Base-by-base conservation (phyloP, 1,140 invertebrate species). In the Drepana arcuata region DNA sequence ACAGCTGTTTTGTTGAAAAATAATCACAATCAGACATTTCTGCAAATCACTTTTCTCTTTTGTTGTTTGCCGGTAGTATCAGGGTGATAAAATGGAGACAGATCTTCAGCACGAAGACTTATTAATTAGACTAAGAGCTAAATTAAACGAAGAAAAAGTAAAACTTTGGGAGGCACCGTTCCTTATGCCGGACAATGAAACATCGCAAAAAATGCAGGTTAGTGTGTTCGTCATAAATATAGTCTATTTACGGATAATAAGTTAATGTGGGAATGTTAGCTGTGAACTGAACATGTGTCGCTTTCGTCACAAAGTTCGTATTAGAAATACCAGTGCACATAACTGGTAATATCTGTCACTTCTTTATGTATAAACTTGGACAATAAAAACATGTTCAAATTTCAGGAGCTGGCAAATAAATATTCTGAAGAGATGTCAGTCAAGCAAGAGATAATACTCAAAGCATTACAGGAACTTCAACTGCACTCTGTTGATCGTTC, bases 91-190 rank as follows among this genome's bases (percentile, higher is more conserved):
- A 41, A 74, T 83, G 80, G 69, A 70, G 32, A 35, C 34, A 12
- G 73, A 73, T 41, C 61, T 86, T 13, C 74, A 84, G 48, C 86
- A 86, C 41, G 88, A 90, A 65, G 88, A 88, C 65, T 61, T 87
- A 34, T 64, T 88, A 10, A 88, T 89, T 32, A 87, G 86, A 70
- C 69, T 91, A 10, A 77, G 90, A 14, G 85, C 86, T 6, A 88
- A 87, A 56, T 71, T 93, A 7, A 89, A 91, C 40, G 63, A 80
- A 23, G 86, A 92, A 16, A 84, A 85, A 47, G 77, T 92, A 1
- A 92, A 92, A 60, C 64, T 93, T 27, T 93, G 92, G 92, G 75
- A 89, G 32, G 68, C 86, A 16, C 92, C 92, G 0, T 93, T 90
- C 63, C 87, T 85, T 35, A 59, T 57, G n/a, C 77, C 86, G 43